Conservation (phyloP, 2,113 vertebrate species). For the Merops nubicus region DNA sequence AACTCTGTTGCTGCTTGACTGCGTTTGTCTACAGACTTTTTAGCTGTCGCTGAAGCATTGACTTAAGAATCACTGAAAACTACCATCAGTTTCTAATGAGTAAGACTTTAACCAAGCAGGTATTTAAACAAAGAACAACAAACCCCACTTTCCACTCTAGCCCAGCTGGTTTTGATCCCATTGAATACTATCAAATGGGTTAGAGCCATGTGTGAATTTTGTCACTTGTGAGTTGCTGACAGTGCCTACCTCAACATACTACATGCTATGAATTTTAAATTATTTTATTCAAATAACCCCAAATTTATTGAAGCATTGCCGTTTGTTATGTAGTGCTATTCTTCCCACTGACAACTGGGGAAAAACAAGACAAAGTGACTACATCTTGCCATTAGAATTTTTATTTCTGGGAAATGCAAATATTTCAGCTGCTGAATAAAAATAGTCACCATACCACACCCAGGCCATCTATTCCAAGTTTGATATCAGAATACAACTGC, state of each 20-base stretch:
- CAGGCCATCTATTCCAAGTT: not conserved
- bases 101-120: not conserved
- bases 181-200: not conserved
- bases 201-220: not conserved
- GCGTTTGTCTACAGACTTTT: not conserved
- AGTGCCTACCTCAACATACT: not conserved
- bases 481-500: not conserved
- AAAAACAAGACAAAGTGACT: not conserved
- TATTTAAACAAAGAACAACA: slow-evolving; percentile 33
- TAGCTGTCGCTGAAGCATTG: not conserved
- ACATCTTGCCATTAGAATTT: not conserved
- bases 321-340: not conserved
- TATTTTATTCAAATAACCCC: not conserved
- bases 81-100: slow-evolving; percentile 3
- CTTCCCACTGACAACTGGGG: not conserved
- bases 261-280: not conserved
- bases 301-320: not conserved
- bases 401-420: not conserved
- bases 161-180: not conserved
- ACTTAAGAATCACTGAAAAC: slow-evolving; percentile 4
- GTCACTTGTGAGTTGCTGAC: not conserved
- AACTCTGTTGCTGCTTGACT: slow-evolving; percentile 17
- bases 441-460: not conserved
- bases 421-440: not conserved
- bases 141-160: not conserved